Conservation (phyloP, 92 coral and sea anemone genomes). For the Epizoanthus scotinus region DNA sequence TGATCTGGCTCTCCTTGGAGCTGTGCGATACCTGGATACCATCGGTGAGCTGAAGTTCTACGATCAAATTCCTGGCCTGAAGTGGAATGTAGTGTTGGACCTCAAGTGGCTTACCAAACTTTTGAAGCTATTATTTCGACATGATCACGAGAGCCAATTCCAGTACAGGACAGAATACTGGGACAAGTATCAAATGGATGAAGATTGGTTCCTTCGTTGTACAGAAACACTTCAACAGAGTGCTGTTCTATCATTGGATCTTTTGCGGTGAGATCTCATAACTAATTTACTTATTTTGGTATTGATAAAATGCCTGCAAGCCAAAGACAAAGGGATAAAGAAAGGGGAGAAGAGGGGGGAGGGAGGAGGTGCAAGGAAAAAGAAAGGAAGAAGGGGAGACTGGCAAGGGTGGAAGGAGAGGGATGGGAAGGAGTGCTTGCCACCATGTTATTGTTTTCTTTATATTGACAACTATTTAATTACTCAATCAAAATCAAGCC, state of each 20-base stretch:
- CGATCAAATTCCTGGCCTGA: constrained; percentile 47
- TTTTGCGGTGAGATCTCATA: constrained; percentile 68
- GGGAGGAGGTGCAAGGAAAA: background rate
- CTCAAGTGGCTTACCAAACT: constrained; percentile 79
- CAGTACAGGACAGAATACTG: constrained; percentile 52
- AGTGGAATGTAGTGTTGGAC: constrained; percentile 75
- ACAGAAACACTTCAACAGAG: constrained; percentile 47
- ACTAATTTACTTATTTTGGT: too few relatives aligned
- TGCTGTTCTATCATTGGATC: constrained; percentile 69
- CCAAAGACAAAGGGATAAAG: too few relatives aligned
- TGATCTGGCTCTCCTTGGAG: constrained; percentile 58
- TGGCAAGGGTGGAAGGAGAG: too few relatives aligned
- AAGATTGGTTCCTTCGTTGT: constrained; percentile 51
- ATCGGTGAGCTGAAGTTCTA: constrained; percentile 76
- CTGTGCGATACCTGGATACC: constrained; percentile 68
- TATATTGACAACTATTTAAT: too few relatives aligned
- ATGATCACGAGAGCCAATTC: constrained; percentile 64
- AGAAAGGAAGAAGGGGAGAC: too few relatives aligned
- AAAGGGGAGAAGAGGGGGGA: too few relatives aligned
- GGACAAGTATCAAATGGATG: constrained; percentile 43
- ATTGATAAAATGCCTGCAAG: background rate
- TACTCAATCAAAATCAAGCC: too few relatives aligned
- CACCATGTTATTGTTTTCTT: too few relatives aligned
- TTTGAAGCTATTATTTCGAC: constrained; percentile 77
- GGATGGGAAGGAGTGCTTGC: too few relatives aligned